phyloP scores from a whole-genome alignment of 2,888 invertebrate species.

The Petrophora chlorosata region DNA sequence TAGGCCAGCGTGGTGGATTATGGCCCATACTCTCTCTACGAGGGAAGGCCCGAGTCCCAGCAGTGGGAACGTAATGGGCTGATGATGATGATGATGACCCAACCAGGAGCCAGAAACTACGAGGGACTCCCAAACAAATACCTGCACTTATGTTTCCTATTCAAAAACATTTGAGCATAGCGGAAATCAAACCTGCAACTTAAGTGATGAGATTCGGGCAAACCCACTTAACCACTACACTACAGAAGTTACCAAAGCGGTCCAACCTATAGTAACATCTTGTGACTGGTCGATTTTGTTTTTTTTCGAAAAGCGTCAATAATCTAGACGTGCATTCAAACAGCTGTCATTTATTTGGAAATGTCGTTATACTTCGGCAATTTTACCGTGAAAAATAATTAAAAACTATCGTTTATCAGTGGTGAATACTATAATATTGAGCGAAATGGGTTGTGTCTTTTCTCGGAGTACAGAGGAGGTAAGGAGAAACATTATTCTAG shows the following conservation, averaged over 20 bases:
- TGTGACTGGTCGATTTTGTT: slow-evolving; percentile 41
- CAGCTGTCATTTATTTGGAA: slow-evolving; percentile 69
- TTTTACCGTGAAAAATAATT: slow-evolving; percentile 58
- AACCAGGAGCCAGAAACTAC: too few relatives aligned
- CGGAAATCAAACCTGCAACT: too few relatives aligned
- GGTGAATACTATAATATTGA: slow-evolving; percentile 39
- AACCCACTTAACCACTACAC: too few relatives aligned
- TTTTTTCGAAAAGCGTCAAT: slow-evolving; percentile 59
- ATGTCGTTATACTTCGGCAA: slow-evolving; percentile 70
- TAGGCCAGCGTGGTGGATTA: too few relatives aligned
- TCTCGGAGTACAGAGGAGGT: slow-evolving; percentile 62
- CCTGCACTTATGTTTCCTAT: too few relatives aligned
- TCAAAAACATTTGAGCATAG: too few relatives aligned
- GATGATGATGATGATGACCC: too few relatives aligned
- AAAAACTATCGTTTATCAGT: slow-evolving; percentile 49
- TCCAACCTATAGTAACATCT: background rate
- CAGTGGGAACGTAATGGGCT: too few relatives aligned
- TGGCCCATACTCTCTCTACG: too few relatives aligned
- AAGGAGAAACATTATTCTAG: slow-evolving; percentile 35
- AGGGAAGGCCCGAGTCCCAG: too few relatives aligned
- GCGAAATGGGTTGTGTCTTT: slow-evolving; percentile 72
- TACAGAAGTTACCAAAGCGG: background rate
- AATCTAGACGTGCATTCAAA: slow-evolving; percentile 75
- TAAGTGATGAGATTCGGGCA: too few relatives aligned
- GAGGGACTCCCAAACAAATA: too few relatives aligned